These are phyloP conservation scores for Leptodactylus fuscus DNA, from an alignment of 2,113 vertebrate genomes.

Conservation along the genomic window DNA sequence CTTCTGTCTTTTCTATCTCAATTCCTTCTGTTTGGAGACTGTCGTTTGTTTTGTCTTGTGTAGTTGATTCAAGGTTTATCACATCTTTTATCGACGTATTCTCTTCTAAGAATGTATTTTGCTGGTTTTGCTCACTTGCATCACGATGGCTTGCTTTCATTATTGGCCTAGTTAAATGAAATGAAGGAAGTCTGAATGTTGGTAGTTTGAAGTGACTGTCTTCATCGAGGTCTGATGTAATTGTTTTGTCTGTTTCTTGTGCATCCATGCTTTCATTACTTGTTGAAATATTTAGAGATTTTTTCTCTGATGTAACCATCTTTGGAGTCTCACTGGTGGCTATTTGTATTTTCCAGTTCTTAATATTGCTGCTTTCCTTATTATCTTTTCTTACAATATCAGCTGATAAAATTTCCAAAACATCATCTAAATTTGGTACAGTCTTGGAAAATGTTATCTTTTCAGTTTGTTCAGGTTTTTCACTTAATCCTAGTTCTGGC, in stretches of 20 bases:
- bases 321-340: background rate
- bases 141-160: background rate
- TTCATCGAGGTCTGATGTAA: background rate
- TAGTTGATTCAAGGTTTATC: background rate
- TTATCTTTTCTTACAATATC: background rate
- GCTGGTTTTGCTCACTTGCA: background rate
- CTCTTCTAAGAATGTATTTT: background rate
- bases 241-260: background rate
- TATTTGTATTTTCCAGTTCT: background rate
- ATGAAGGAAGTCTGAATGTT: conserved; percentile 10
- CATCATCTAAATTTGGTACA: background rate
- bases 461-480: background rate
- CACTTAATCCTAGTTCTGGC: background rate
- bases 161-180: background rate
- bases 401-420: background rate
- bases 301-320: conserved; percentile 58
- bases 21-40: background rate
- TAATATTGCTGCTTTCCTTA: fast-evolving
- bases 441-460: background rate
- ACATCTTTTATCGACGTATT: background rate
- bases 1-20: no score
- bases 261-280: background rate
- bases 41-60: background rate
- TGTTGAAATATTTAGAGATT: background rate
- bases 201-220: conserved; percentile 7